A percentile compares a stretch with the other conserved stretches of the same genome.
These are phyloP conservation scores for Nannoperca obscura DNA, from an alignment of 2,797 vertebrate species.

Conservation along the genomic window DNA sequence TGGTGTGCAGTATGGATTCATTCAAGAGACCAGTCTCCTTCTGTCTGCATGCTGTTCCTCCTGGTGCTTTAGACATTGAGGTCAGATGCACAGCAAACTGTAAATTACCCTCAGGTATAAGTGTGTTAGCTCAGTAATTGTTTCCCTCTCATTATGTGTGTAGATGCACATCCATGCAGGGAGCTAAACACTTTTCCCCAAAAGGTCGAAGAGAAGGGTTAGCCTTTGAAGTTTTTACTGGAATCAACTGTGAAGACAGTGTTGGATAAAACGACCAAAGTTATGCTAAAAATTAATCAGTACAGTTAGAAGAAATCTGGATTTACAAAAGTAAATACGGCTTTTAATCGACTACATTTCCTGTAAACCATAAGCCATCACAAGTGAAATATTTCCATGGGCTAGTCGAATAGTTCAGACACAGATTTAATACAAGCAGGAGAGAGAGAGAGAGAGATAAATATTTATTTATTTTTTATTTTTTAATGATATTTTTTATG, in stretches of 20 bases:
- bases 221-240: neutral
- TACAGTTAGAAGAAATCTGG: neutral
- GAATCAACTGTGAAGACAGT: neutral
- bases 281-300: neutral
- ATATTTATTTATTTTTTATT: too few species aligned
- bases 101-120: neutral
- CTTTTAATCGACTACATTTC: neutral
- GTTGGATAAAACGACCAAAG: neutral
- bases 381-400: neutral
- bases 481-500: too few species aligned
- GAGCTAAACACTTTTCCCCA: neutral
- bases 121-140: neutral
- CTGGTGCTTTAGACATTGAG: slow-evolving; percentile 17
- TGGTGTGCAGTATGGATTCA: neutral
- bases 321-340: neutral
- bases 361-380: neutral
- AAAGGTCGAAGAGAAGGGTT: neutral
- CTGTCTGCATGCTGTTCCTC: neutral
- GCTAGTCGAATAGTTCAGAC: neutral
- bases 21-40: neutral
- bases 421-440: neutral
- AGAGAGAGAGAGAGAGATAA: too few species aligned
- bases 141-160: neutral
- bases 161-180: neutral
- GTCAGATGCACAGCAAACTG: slow-evolving; percentile 15